These are phyloP conservation scores for Ancistrus triradiatus DNA, from an alignment of 2,113 vertebrate genomes.

Conservation along the genomic window DNA sequence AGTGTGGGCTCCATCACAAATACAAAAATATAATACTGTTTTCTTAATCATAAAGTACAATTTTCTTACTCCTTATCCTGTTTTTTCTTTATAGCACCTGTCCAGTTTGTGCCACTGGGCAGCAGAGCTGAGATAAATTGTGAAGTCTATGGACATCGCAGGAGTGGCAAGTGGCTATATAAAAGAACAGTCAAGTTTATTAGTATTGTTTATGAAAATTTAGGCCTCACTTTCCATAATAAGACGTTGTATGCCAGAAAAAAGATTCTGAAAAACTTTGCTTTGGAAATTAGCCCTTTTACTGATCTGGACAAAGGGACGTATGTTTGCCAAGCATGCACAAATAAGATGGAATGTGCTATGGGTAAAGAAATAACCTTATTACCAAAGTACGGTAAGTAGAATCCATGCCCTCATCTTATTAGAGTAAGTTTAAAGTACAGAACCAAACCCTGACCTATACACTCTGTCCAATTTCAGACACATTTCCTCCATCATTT, in stretches of 20 bases:
- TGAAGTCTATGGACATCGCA: neutral
- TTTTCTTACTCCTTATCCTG: neutral
- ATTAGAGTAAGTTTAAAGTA: neutral
- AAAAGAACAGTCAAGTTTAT: accelerated
- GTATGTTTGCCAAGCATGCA: constrained; percentile 52
- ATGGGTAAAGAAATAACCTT: neutral
- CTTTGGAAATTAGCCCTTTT: constrained; percentile 46
- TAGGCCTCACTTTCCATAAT: accelerated
- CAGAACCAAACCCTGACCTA: neutral
- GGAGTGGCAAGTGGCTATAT: constrained; percentile 42
- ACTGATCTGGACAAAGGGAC: constrained; percentile 45
- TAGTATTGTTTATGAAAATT: neutral
- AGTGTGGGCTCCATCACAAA: neutral
- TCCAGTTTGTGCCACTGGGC: constrained; percentile 29
- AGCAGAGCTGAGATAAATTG: constrained; percentile 49
- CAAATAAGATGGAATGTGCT: neutral
- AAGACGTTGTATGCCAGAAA: accelerated
- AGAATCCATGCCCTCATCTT: neutral
- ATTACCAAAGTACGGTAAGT: constrained; percentile 49
- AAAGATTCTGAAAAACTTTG: neutral
- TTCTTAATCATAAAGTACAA: neutral
- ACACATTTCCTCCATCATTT: neutral
- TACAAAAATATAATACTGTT: neutral
- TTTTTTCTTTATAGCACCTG: constrained; percentile 2
- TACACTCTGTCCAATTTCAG: neutral